Evolutionary conservation across 2,888 invertebrate genomes (phyloP).

Genomic region (Tachina grossa): DNA sequence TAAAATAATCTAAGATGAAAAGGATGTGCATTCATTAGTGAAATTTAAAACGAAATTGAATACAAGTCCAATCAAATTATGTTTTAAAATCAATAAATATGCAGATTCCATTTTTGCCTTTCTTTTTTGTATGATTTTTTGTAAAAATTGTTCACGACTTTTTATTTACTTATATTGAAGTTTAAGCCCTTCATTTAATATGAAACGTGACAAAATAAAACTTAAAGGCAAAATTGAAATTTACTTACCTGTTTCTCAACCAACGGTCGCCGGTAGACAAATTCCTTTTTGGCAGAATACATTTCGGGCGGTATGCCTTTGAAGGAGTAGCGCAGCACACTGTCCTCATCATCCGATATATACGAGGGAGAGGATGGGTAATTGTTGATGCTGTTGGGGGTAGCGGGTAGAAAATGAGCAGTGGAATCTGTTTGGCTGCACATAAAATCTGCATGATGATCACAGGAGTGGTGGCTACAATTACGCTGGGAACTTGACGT

Average conservation of each 20-base stretch:
- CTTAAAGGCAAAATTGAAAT: neutral
- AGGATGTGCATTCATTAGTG: constrained; percentile 40
- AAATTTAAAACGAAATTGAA: constrained; percentile 58
- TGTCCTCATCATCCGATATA: constrained; percentile 66
- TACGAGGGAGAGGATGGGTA: constrained; percentile 44
- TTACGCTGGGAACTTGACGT: constrained; percentile 46
- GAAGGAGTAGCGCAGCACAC: constrained; percentile 76
- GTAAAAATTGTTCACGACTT: neutral
- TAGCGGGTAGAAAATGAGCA: constrained; percentile 57
- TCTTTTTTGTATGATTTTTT: neutral
- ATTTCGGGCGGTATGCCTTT: constrained; percentile 79
- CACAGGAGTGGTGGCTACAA: constrained; percentile 63
- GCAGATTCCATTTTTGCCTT: constrained; percentile 17
- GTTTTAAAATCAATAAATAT: constrained; percentile 69
- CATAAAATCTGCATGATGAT: constrained; percentile 61
- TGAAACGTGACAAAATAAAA: neutral
- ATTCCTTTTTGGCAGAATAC: constrained; percentile 79
- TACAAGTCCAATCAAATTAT: constrained; percentile 64
- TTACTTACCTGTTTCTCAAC: constrained; percentile 78
- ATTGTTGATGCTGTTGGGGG: constrained; percentile 38
- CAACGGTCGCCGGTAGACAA: constrained; percentile 76
- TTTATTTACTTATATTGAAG: neutral
- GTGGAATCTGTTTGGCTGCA: constrained; percentile 50
- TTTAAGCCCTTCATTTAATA: constrained; percentile 42
- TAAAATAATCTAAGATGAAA: neutral